Base-by-base conservation (phyloP, 2,888 invertebrate species). In the Synanthedon tipuliformis region DNA sequence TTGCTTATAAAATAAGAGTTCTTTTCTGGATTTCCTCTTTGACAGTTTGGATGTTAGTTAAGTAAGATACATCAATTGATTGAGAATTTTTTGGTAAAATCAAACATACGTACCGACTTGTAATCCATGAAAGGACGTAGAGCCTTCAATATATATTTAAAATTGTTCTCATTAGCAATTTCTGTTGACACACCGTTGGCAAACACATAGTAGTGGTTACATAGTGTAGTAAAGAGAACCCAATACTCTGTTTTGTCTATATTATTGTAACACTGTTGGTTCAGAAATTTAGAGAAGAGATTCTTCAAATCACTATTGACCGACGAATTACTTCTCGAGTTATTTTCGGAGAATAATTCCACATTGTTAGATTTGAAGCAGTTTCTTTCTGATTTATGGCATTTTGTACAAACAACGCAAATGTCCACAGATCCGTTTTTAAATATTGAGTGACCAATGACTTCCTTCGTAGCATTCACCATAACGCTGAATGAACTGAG, bases 181-280 rank as follows among this genome's bases (percentile, higher is more conserved):
- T 76, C 75, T 48, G 59, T 59, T 40, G 78, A 58, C 12, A 75
- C 67, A 40, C 69, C 75, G 68, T 71, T 70, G 45, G 74, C 68
- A 52, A 85, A 77, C 10, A 86, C 78, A 66, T 76, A 79, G 62
- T 73, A 82, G 59, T 88, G 88, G 54, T 75, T 71, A 51, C 77
- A 76, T 15, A 85, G 57, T 45, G 73, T 65, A 18, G 59, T 61
- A 45, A 82, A 65, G 13, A 86, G 61, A 18, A 66, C 60, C 78
- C 82, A 82, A 59, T 73, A 81, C 8, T 71, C 70, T 58, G 59
- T 66, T 10, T 65, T 62, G 50, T 68, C 68, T 50, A 81, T 52
- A 54, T 78, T 66, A 11, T 55, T 40, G 62, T 83, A 83, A 13
- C 77, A 69, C 40, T 73, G 79, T 53, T 61, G 60, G 61, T 83